A percentile compares a stretch with the other conserved stretches of the same genome.
Conservation (phyloP, 1,140 invertebrate species). For the Himalopsyche phryganea region DNA sequence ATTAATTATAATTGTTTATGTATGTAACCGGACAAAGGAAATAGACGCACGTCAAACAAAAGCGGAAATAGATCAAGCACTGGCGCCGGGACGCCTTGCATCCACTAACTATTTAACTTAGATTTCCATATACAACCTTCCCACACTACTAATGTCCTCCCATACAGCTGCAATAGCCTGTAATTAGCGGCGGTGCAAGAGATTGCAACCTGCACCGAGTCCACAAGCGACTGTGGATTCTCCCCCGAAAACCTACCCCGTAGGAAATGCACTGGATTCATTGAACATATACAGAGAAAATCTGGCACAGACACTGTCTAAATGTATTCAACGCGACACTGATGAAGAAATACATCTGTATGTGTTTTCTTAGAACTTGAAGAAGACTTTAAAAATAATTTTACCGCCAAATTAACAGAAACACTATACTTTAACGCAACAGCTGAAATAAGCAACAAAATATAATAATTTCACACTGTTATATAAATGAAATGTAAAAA, state of each 20-base stretch:
- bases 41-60: conserved; percentile 23
- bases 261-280: conserved; percentile 4
- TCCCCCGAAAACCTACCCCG: neutral
- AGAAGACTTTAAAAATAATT: too few species aligned
- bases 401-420: too few species aligned
- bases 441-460: too few species aligned
- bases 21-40: conserved; percentile 18
- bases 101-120: neutral
- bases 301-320: too few species aligned
- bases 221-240: neutral
- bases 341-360: conserved; percentile 16
- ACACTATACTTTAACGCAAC: too few species aligned
- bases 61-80: conserved; percentile 21
- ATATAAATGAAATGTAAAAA: too few species aligned
- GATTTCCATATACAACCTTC: conserved; percentile 6
- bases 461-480: too few species aligned
- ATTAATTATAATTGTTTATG: too few species aligned
- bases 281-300: too few species aligned
- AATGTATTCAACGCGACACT: conserved; percentile 7
- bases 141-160: conserved; percentile 5
- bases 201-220: neutral
- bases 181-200: neutral
- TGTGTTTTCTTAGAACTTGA: neutral
- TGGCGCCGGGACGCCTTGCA: conserved; percentile 10
- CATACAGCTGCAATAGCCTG: neutral